Evolutionary conservation across 2,113 vertebrate genomes (phyloP).

Genomic region (Megalops atlanticus): DNA sequence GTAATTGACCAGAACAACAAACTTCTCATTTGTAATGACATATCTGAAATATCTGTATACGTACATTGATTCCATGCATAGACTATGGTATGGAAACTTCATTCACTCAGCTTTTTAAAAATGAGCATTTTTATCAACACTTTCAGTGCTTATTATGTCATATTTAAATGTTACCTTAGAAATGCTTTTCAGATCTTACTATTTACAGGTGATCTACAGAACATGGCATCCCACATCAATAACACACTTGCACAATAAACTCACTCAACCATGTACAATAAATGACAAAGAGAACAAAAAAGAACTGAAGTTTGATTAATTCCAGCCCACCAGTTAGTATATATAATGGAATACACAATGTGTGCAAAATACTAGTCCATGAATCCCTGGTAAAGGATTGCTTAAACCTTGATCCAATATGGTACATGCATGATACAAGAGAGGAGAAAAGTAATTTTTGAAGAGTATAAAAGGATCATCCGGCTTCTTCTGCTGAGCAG

Average conservation of each 20-base stretch:
- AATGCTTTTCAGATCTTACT: not conserved
- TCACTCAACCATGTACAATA: not conserved
- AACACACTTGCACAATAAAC: not conserved
- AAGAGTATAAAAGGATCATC: constrained; percentile 49
- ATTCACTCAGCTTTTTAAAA: not conserved
- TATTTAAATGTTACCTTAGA: not conserved
- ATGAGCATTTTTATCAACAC: not conserved
- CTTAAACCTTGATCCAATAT: constrained; percentile 35
- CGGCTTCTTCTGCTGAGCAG: constrained; percentile 86
- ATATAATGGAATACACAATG: constrained; percentile 47
- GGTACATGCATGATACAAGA: constrained; percentile 20
- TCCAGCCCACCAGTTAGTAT: constrained; percentile 16
- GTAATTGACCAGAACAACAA: not conserved
- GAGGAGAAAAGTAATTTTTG: not conserved
- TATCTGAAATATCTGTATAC: not conserved
- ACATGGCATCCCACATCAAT: not conserved
- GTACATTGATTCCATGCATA: not conserved
- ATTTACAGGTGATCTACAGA: not conserved
- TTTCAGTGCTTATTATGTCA: no score
- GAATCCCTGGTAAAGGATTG: constrained; percentile 42
- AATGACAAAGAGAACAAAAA: constrained; percentile 25
- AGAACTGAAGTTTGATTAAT: constrained; percentile 9
- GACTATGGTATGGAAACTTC: not conserved
- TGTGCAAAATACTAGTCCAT: constrained; percentile 47
- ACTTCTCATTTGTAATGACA: not conserved